Conservation (phyloP, 2,113 vertebrate species). For the Cyrtonyx montezumae region DNA sequence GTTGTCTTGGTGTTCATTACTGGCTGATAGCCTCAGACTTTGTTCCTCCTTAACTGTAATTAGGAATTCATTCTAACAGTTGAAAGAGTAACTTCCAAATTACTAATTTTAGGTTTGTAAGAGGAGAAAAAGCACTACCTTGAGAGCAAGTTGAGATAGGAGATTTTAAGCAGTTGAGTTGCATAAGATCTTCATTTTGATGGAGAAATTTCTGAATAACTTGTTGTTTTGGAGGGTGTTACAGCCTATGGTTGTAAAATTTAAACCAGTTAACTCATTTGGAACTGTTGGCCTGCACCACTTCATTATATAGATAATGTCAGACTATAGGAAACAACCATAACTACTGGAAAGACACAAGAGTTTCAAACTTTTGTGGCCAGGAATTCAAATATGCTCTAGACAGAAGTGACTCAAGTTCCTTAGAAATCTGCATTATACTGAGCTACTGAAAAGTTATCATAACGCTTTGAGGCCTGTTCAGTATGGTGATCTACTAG, state of each 20-base stretch:
- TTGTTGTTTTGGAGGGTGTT: not conserved
- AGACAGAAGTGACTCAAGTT: not conserved
- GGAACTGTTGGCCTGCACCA: not conserved
- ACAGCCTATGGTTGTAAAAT: not conserved
- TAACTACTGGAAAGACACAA: not conserved
- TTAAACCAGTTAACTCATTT: not conserved
- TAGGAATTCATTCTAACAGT: not conserved
- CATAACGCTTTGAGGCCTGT: not conserved
- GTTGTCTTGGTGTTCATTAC: not conserved
- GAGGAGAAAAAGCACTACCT: not conserved
- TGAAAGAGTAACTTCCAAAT: not conserved
- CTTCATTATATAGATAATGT: not conserved
- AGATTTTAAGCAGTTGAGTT: not conserved
- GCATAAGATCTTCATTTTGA: not conserved
- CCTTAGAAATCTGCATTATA: not conserved
- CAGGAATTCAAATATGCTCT: not conserved
- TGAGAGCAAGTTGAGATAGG: not conserved
- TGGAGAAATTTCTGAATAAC: not conserved
- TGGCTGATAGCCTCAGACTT: not conserved
- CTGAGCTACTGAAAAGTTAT: not conserved
- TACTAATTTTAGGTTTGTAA: not conserved
- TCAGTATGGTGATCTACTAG: accelerated
- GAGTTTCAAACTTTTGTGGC: not conserved
- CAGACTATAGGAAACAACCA: not conserved
- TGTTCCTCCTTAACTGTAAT: not conserved